phyloP scores from a whole-genome alignment of 2,113 vertebrate species.

The Propithecus coquereli region DNA sequence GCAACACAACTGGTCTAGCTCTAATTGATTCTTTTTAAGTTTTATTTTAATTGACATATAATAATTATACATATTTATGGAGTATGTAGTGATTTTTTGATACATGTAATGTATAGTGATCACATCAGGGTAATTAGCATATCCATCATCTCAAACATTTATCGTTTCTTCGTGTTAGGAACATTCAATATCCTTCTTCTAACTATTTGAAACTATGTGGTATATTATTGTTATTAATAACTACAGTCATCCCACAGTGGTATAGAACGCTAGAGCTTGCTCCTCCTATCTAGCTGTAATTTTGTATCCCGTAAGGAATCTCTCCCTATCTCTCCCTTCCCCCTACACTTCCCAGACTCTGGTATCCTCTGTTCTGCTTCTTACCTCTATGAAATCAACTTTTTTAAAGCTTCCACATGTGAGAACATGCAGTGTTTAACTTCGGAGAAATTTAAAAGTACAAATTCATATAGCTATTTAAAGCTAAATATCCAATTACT shows the following conservation, averaged over 20 bases:
- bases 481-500: not conserved
- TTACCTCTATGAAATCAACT: not conserved
- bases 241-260: not conserved
- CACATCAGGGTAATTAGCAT: not conserved
- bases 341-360: not conserved
- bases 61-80: not conserved
- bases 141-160: not conserved
- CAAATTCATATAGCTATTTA: not conserved
- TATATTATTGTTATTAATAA: not conserved
- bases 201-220: not conserved
- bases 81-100: not conserved
- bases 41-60: not conserved
- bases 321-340: not conserved
- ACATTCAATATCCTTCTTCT: not conserved
- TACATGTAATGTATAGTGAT: not conserved
- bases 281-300: not conserved
- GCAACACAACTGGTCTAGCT: not conserved
- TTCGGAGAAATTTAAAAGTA: not conserved
- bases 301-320: not conserved
- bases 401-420: not conserved
- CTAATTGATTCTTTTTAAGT: not conserved
- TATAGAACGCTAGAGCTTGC: not conserved
- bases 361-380: not conserved
- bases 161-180: not conserved
- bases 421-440: not conserved